Evolutionary conservation across 2,113 vertebrate genomes (phyloP).

Genomic region (Hydrochoerus hydrochaeris): DNA sequence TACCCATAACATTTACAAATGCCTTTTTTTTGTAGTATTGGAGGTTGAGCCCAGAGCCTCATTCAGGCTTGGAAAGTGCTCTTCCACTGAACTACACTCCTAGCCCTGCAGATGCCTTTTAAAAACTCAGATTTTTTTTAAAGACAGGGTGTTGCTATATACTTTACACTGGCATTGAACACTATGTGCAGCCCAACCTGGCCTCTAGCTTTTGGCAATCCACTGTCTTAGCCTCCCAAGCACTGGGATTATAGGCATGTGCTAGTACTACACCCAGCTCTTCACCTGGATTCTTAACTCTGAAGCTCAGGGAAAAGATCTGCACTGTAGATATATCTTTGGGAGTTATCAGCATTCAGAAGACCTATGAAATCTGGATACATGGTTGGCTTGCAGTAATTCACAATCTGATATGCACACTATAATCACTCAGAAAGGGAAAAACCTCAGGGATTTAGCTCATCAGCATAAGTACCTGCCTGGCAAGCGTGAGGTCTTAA

Average conservation of each 20-base stretch:
- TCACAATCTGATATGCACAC: background rate
- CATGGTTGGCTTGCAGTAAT: background rate
- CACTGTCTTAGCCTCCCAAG: background rate
- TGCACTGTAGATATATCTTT: background rate
- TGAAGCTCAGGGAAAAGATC: background rate
- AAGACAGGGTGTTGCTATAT: background rate
- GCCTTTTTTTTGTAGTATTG: background rate
- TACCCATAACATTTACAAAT: background rate
- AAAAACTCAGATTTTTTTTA: background rate
- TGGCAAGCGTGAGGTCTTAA: too few species aligned
- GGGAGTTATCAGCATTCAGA: background rate
- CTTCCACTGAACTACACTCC: background rate
- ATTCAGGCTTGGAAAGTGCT: background rate
- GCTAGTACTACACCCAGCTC: background rate
- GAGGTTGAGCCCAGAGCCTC: background rate
- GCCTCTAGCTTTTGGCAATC: background rate
- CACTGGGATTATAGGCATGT: background rate
- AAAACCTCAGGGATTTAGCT: background rate
- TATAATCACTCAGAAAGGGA: background rate
- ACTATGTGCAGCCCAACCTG: background rate
- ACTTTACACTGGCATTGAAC: background rate
- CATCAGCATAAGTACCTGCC: too few species aligned
- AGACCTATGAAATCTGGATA: background rate
- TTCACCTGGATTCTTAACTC: background rate
- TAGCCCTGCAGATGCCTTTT: background rate